Conservation (phyloP, 2,888 invertebrate species). For the Ophion costatus region DNA sequence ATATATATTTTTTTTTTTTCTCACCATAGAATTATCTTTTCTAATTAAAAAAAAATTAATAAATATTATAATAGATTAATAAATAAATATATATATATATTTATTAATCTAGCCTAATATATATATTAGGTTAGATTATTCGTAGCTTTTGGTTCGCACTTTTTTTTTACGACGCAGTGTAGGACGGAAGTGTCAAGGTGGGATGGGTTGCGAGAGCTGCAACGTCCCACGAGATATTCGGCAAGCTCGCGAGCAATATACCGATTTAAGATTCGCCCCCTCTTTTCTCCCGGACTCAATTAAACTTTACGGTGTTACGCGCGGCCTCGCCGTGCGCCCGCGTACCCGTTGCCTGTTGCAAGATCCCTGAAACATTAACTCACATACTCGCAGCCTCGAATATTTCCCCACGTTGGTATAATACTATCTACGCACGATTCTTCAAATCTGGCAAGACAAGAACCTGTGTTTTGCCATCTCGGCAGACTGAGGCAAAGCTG, state of each 20-base stretch:
- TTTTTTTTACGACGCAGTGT: no score
- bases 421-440: neutral
- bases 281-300: conserved; percentile 87
- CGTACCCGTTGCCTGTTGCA: conserved; percentile 77
- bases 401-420: neutral
- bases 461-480: neutral
- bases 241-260: conserved; percentile 69
- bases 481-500: no score
- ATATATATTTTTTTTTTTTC: no score
- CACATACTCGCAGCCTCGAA: neutral
- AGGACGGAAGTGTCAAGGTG: no score
- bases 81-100: no score
- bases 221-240: conserved; percentile 45
- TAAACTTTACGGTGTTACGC: conserved; percentile 90
- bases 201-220: conserved; percentile 30
- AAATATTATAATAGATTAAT: no score
- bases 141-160: no score
- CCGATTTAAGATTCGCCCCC: conserved; percentile 79
- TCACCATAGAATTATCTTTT: no score
- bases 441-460: neutral
- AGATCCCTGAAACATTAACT: neutral
- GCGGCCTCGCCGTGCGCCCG: conserved; percentile 63
- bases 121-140: no score
- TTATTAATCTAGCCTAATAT: no score
- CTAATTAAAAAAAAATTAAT: no score